phyloP scores from a whole-genome alignment of 2,113 vertebrate genomes.

The Psilopsiagon aurifrons region DNA sequence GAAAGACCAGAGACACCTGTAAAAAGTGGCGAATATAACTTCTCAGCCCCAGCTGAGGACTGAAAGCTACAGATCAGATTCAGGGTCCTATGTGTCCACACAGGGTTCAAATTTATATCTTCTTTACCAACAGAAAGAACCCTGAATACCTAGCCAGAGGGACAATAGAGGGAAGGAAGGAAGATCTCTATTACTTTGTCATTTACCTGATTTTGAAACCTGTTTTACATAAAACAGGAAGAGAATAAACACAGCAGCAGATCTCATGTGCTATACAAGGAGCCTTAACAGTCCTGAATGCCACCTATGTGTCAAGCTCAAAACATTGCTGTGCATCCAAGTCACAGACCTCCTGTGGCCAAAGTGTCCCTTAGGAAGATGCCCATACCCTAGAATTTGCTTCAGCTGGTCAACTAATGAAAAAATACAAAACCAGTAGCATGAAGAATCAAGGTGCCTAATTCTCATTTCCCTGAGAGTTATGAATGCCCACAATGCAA shows the following conservation, averaged over 20 bases:
- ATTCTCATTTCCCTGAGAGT: neutral
- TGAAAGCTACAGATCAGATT: neutral
- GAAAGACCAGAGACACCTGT: neutral
- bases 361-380: neutral
- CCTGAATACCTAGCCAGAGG: neutral
- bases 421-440: neutral
- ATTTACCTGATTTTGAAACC: neutral
- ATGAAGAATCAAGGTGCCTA: neutral
- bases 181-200: neutral
- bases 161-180: neutral
- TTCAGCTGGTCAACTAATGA: neutral
- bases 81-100: neutral
- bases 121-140: neutral
- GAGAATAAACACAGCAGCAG: neutral
- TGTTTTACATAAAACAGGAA: neutral
- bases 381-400: neutral
- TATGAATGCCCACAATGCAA: neutral
- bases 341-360: neutral
- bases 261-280: neutral
- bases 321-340: neutral
- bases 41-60: neutral
- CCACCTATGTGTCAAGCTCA: neutral
- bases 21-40: neutral
- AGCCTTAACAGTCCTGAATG: neutral
- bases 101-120: neutral